Evolutionary conservation across 1,140 invertebrate species (phyloP), one percentile per base, ranked within the genome.

Genomic region (Drosophila yakuba): DNA sequence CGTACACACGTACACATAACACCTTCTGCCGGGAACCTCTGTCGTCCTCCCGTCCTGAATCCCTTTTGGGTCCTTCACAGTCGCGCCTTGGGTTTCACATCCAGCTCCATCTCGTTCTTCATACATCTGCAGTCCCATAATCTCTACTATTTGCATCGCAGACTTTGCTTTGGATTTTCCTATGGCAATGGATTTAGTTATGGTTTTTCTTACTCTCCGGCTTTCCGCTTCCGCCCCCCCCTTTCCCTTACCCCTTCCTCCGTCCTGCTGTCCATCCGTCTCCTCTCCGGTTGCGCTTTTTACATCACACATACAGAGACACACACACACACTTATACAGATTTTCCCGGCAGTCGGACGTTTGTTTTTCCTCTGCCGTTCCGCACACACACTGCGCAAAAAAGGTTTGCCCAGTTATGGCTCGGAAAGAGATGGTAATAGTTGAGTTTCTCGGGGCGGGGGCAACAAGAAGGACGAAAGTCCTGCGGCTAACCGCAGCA

Each of bases 91-190:
- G 35, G 54, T 54, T 66, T 62, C 59, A 68, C 39, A 39, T 69
- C 48, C 63, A 68, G 50, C 66, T 47, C 32, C 67, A 69, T 44
- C 67, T 64, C 55, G 36, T 84, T 79, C 80, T 76, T 84, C 67
- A 84, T 84, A 63, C 80, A 84, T 76, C 76, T 79, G 79, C 74
- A 82, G 83, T 61, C 68, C 79, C 84, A 89, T 89, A 89, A 89
- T 89, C 84, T 89, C 84, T 89, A 89, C 84, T 89, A 89, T 89
- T 89, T 89, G 84, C 84, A 89, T 89, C 84, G 84, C 84, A 89
- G 85, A 89, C 84, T 89, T 89, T 89, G 84, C 84, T 78, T 89
- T 72, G 84, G 84, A 89, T 84, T 88, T 88, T 82, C 60, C 80
- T 68, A 80, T 88, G 84, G 76, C 84, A 78, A 88, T 88, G 84